Percentiles rank a stretch among this genome's conserved stretches.
These are phyloP conservation scores for Anser brachyrhynchus DNA, from an alignment of 2,113 vertebrate genomes.

Conservation along the genomic window DNA sequence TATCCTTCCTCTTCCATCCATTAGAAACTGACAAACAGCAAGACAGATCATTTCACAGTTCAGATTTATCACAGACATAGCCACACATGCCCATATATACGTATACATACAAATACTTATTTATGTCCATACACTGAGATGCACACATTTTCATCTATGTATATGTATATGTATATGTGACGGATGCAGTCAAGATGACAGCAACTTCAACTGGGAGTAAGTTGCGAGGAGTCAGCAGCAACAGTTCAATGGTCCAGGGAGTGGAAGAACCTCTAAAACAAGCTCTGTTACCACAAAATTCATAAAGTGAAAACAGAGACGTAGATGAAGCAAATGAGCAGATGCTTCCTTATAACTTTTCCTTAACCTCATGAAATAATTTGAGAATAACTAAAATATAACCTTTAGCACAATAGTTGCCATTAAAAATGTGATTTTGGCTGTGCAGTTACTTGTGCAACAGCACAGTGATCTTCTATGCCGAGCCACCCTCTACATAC, in stretches of 20 bases:
- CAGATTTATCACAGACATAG: neutral
- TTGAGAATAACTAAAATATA: neutral
- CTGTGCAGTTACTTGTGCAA: neutral
- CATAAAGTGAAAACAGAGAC: neutral
- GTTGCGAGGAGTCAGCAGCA: neutral
- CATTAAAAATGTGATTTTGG: constrained; percentile 24
- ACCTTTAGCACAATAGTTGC: neutral
- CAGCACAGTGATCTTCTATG: neutral
- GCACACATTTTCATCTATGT: neutral
- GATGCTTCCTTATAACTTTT: neutral
- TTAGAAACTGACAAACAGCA: neutral
- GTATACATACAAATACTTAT: neutral
- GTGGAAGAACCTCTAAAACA: neutral
- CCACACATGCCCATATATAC: neutral
- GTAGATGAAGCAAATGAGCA: neutral
- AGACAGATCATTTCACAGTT: neutral
- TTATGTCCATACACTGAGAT: neutral
- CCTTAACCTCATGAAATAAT: neutral
- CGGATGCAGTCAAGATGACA: neutral
- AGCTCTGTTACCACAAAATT: neutral
- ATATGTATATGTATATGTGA: neutral
- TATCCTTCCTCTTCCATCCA: neutral
- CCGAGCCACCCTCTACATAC: neutral
- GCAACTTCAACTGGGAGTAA: neutral
- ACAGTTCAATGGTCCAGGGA: neutral